Conservation (phyloP, 2,797 vertebrate genomes). For the Pitangus sulphuratus region DNA sequence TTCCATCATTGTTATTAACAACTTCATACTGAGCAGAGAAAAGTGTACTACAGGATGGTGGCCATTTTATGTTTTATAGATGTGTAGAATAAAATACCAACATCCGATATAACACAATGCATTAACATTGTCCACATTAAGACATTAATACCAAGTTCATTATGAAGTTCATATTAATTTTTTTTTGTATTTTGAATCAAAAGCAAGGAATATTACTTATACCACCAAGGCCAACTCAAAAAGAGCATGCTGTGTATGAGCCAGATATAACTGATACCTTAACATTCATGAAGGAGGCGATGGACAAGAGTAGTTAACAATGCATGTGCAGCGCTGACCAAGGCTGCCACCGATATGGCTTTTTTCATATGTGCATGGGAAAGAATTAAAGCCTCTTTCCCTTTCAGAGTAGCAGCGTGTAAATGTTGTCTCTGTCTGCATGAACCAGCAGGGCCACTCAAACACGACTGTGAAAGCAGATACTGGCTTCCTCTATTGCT, state of each 20-base stretch:
- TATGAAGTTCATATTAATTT: not conserved
- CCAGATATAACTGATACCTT: not conserved
- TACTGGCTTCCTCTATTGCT: not conserved
- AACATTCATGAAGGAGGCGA: not conserved
- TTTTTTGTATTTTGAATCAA: not conserved
- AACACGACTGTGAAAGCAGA: fast-evolving
- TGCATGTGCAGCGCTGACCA: not conserved
- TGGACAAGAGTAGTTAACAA: not conserved
- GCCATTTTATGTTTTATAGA: not conserved
- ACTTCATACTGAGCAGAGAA: not conserved
- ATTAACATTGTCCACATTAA: not conserved
- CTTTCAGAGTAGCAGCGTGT: not conserved
- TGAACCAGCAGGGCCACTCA: not conserved
- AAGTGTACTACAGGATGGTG: not conserved
- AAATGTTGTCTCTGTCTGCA: not conserved
- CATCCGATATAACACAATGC: not conserved
- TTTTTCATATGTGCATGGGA: not conserved
- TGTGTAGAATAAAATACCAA: not conserved
- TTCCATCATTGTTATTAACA: not conserved
- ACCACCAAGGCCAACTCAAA: not conserved
- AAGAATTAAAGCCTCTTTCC: not conserved
- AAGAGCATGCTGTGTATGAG: not conserved
- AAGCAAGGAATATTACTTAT: not conserved
- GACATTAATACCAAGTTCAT: not conserved
- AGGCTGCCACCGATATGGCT: fast-evolving